Evolutionary conservation across 2,888 invertebrate species (phyloP), one percentile per base, ranked within the genome.

Genomic region (Napeogenes inachia): DNA sequence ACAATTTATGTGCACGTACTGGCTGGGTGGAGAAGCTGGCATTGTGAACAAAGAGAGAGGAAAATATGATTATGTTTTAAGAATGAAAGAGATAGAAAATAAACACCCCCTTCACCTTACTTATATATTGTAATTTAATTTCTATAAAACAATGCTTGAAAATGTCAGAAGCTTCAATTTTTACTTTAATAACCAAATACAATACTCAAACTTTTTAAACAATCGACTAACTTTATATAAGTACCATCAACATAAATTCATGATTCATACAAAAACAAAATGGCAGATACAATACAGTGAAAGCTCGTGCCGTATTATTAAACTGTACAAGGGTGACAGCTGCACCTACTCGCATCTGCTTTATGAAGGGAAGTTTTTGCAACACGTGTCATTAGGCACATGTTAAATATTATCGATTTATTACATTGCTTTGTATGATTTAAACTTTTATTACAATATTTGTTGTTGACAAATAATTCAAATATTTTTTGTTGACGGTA

Each of bases 221-320:
- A 21, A 21, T 21, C 21, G 21, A 21, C 21, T 21, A 21, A 21
- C 21, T 21, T 21, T 21, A 21, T 21, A 21, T 21, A 21, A 21
- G 21, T 21, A 21, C 21, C 21, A 21, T 21, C 21, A 21, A 21
- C 21, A 21, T 21, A 21, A 21, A 21, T 21, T 21, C 21, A 21
- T 21, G 21, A 21, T 21, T 21, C 21, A 21, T 21, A 21, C 33
- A 58, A 38, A 30, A 4, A 4, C 13, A 50, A n/a, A 21, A 30
- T 50, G 50, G 21, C 50, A 42, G 42, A 42, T 42, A 42, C 42
- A 42, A 12, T 87, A 86, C 80, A 78, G 85, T 83, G 86, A 89
- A 89, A 89, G 89, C 82, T 83, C 88, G 89, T 89, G 89, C 89
- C 85, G 79, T 83, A 81, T 83, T 81, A 81, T 76, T 77, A 75